Percentiles rank a stretch among this genome's conserved stretches.
These are phyloP conservation scores for Apistogramma diplotaenia DNA, from an alignment of 2,113 vertebrate genomes.

Conservation along the genomic window DNA sequence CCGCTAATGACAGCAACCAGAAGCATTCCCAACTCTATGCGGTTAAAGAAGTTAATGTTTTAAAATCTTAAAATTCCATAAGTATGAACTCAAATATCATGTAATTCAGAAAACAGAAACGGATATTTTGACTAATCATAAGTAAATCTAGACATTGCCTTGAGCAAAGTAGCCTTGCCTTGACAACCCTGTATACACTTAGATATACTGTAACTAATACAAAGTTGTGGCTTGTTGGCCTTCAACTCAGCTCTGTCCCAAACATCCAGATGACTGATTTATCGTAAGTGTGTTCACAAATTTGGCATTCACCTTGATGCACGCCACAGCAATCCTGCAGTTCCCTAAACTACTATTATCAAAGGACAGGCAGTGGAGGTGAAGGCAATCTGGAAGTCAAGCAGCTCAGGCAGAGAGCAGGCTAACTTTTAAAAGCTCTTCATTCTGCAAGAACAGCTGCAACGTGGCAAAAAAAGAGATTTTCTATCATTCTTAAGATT, in stretches of 20 bases:
- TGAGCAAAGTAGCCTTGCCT: background rate
- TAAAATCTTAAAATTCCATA: background rate
- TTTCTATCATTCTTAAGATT: background rate
- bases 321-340: background rate
- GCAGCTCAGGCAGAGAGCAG: background rate
- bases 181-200: background rate
- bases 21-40: background rate
- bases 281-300: background rate
- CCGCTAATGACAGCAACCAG: background rate
- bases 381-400: conserved; percentile 19
- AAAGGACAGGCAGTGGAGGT: background rate
- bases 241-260: background rate
- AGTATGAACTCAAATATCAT: too few relatives aligned
- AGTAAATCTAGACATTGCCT: background rate
- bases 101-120: background rate
- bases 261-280: background rate
- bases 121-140: background rate
- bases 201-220: background rate
- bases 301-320: background rate
- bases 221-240: background rate
- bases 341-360: background rate
- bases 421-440: background rate
- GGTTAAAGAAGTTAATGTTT: background rate
- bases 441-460: background rate
- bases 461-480: background rate